phyloP scores from a whole-genome alignment of 2,888 invertebrate species.

The Leptinotarsa rubiginosa region DNA sequence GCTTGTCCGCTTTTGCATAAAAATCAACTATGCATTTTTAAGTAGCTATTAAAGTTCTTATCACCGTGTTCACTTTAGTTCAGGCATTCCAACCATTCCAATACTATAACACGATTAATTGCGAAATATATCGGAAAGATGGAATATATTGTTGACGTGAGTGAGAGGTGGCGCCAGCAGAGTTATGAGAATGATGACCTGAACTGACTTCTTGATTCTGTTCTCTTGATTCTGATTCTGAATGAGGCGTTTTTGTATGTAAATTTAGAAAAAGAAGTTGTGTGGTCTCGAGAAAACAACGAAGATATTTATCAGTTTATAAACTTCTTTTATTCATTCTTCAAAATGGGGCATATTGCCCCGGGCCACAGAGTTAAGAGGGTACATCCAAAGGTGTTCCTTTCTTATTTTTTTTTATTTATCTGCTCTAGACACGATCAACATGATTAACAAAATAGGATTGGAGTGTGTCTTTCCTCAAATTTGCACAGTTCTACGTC shows the following conservation, averaged over 20 bases:
- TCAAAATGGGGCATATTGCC: no score
- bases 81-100: constrained; percentile 13
- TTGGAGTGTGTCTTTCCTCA: no score
- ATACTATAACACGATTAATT: not conserved
- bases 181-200: not conserved
- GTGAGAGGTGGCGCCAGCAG: constrained; percentile 10
- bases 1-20: constrained; percentile 16
- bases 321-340: no score
- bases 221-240: not conserved
- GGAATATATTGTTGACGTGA: constrained; percentile 3
- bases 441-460: no score
- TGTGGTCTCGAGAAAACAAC: no score
- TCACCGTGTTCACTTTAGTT: constrained; percentile 17
- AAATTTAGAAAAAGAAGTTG: no score
- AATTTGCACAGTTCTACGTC: no score
- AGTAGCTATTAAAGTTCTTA: constrained; percentile 21
- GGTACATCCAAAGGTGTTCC: no score
- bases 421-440: no score
- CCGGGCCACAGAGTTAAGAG: no score
- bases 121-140: constrained; percentile 15
- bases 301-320: no score
- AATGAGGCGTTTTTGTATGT: not conserved
- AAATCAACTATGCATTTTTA: constrained; percentile 18
- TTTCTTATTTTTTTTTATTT: no score
- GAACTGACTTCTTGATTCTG: not conserved